phyloP scores from a whole-genome alignment of 1,140 invertebrate genomes.

The Drosophila asahinai region DNA sequence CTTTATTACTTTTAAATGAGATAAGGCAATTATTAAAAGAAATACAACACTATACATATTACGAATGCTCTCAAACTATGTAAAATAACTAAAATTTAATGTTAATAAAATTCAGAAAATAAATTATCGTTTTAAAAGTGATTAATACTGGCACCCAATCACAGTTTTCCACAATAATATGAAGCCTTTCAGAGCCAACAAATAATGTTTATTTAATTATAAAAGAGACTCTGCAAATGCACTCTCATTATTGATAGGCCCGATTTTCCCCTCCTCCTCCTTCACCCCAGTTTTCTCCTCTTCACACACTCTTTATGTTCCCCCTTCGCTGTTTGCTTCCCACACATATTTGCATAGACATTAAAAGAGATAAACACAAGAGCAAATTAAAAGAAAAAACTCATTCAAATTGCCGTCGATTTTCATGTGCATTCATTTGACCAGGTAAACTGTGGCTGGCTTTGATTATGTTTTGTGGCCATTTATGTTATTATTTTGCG shows the following conservation, averaged over 20 bases:
- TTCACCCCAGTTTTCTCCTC: neutral
- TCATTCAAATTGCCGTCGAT: constrained; percentile 27
- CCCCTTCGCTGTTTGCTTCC: neutral
- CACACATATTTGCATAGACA: constrained; percentile 17
- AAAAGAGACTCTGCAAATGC: constrained; percentile 21
- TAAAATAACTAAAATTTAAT: too few species aligned
- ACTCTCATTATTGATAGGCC: constrained; percentile 17
- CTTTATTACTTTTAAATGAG: too few species aligned
- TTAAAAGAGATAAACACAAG: constrained; percentile 19
- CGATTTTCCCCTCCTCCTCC: neutral
- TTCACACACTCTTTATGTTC: neutral
- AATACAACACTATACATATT: too few species aligned
- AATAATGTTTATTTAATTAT: constrained; percentile 14
- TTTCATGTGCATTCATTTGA: constrained; percentile 34
- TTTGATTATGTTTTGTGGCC: constrained; percentile 40
- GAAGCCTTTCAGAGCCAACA: neutral
- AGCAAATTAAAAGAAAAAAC: constrained; percentile 12
- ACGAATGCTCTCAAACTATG: neutral
- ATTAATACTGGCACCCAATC: neutral
- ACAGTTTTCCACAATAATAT: neutral
- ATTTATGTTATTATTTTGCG: constrained; percentile 44
- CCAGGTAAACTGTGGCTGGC: constrained; percentile 28
- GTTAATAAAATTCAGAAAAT: too few species aligned
- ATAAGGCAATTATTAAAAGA: too few species aligned
- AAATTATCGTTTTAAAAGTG: neutral